Conservation (phyloP, 2,888 invertebrate genomes). For the Osedax frankpressi region DNA sequence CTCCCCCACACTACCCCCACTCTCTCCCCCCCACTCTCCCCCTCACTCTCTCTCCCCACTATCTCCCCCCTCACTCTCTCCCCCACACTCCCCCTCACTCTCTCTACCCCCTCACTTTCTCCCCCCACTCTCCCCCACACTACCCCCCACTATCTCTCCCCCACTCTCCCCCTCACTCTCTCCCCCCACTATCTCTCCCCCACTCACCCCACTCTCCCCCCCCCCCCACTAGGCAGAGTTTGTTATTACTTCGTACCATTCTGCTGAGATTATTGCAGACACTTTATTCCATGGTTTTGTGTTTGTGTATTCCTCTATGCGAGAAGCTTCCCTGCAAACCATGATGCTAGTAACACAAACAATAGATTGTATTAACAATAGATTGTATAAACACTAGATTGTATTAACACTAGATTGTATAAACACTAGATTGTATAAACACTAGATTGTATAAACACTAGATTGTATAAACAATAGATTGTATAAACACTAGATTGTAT, state of each 20-base stretch:
- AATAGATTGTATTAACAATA: no score
- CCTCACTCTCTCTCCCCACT: no score
- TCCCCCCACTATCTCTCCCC: not conserved
- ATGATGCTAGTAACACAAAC: conserved; percentile 48
- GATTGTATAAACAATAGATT: no score
- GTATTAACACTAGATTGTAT: no score
- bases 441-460: no score
- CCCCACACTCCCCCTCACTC: not conserved
- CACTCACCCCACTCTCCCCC: not conserved
- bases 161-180: not conserved
- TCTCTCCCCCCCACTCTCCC: no score
- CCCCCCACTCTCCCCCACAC: not conserved
- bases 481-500: no score
- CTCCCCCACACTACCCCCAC: no score
- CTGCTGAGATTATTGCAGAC: conserved; percentile 69
- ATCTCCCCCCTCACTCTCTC: no score
- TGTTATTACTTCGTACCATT: conserved; percentile 85
- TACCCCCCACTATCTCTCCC: not conserved
- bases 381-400: no score
- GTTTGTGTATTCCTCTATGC: conserved; percentile 80
- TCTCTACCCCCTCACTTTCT: not conserved
- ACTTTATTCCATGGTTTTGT: conserved; percentile 87
- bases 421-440: no score
- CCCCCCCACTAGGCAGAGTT: conserved; percentile 47
- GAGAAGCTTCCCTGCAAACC: conserved; percentile 83